phyloP scores from a whole-genome alignment of 92 coral and sea anemone genomes.

The Phenganax marumi region DNA sequence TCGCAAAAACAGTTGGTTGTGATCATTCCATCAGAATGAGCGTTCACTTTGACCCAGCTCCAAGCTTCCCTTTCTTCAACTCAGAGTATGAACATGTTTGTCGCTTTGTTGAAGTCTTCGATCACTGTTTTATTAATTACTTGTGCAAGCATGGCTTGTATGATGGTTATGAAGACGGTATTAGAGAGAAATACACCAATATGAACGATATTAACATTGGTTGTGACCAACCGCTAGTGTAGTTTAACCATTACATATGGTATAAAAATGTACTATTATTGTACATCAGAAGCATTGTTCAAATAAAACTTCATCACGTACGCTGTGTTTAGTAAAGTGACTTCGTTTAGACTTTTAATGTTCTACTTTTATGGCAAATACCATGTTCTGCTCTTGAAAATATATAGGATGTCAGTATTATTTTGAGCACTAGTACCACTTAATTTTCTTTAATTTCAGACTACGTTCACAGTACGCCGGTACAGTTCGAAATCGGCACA shows the following conservation, averaged over 20 bases:
- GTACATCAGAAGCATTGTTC: too few species aligned
- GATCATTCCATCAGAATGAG: slow-evolving; percentile 13
- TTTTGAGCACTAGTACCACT: too few species aligned
- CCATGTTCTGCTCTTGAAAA: too few species aligned
- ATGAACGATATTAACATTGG: not conserved
- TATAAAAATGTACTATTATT: not conserved
- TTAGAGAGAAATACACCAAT: not conserved
- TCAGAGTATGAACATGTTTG: not conserved
- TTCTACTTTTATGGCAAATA: too few species aligned
- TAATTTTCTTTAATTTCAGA: too few species aligned
- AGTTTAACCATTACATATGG: not conserved
- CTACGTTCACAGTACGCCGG: too few species aligned
- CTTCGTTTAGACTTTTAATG: too few species aligned
- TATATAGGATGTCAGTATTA: too few species aligned
- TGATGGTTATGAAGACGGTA: not conserved
- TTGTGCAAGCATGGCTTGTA: not conserved
- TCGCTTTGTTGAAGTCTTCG: not conserved
- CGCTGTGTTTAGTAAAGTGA: too few species aligned
- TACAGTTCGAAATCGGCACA: too few species aligned
- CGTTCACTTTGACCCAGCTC: not conserved
- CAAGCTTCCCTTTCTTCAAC: not conserved
- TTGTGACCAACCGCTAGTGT: not conserved
- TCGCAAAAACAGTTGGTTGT: slow-evolving; percentile 1
- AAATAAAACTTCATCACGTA: too few species aligned
- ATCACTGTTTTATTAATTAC: not conserved